phyloP scores from a whole-genome alignment of 2,888 invertebrate genomes.

The Coleophora deauratella region DNA sequence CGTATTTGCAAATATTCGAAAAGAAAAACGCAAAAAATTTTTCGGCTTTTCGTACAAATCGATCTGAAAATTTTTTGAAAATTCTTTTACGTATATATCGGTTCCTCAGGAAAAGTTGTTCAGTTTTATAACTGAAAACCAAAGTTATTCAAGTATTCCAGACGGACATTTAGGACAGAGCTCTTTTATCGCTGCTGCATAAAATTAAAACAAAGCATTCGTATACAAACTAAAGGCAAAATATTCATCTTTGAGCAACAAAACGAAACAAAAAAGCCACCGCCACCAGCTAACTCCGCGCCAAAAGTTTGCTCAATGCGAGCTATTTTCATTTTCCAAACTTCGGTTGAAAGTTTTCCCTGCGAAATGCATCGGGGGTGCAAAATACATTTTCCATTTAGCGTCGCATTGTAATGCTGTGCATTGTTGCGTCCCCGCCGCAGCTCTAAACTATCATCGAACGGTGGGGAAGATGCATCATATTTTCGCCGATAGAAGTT shows the following conservation, averaged over 20 bases:
- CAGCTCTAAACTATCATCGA: slow-evolving; percentile 35
- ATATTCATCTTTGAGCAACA: not conserved
- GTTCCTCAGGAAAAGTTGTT: too few species aligned
- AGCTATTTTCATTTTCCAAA: not conserved
- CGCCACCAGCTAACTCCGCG: not conserved
- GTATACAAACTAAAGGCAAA: not conserved
- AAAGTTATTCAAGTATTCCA: too few species aligned
- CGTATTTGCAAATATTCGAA: too few species aligned
- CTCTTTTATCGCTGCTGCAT: too few species aligned
- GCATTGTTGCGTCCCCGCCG: slow-evolving; percentile 5
- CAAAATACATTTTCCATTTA: slow-evolving; percentile 26
- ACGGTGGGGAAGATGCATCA: not conserved
- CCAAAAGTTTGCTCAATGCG: not conserved
- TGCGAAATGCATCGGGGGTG: too few species aligned
- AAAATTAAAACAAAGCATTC: not conserved
- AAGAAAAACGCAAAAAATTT: too few species aligned
- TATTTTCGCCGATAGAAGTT: too few species aligned
- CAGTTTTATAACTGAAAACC: too few species aligned
- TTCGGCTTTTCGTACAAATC: too few species aligned
- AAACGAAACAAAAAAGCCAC: not conserved
- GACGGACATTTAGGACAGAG: too few species aligned
- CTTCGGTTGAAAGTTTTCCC: not conserved
- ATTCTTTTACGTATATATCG: too few species aligned
- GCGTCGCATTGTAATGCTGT: slow-evolving; percentile 10
- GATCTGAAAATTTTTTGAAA: too few species aligned